A percentile compares a stretch with the other conserved stretches of the same genome.
phyloP scores from a whole-genome alignment of 2,888 invertebrate genomes.

The Hymenopus coronatus region DNA sequence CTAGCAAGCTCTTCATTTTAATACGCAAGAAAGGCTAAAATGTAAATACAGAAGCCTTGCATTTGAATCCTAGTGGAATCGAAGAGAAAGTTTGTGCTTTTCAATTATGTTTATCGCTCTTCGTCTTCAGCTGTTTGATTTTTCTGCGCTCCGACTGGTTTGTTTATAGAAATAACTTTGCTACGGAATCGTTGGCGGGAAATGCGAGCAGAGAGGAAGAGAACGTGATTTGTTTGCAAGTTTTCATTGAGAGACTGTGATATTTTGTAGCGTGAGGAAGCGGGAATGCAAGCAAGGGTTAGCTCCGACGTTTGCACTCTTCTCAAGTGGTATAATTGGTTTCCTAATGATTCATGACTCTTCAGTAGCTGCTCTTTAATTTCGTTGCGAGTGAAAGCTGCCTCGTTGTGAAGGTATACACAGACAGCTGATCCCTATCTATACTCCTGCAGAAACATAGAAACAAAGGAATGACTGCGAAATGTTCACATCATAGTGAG shows the following conservation, averaged over 20 bases:
- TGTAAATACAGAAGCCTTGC: background rate
- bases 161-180: background rate
- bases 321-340: background rate
- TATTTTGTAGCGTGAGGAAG: background rate
- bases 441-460: too few relatives aligned
- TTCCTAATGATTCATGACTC: background rate
- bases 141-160: background rate
- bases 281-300: background rate
- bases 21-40: background rate
- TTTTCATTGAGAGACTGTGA: background rate
- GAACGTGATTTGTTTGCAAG: background rate
- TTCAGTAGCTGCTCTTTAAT: background rate
- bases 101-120: background rate
- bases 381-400: background rate
- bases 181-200: background rate
- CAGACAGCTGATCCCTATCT: too few relatives aligned
- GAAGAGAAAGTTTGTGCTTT: background rate
- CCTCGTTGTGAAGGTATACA: background rate
- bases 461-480: too few relatives aligned
- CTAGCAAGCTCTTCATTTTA: background rate
- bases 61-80: background rate
- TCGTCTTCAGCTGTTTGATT: background rate
- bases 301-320: background rate
- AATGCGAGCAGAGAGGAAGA: background rate
- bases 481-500: too few relatives aligned